A percentile compares a stretch with the other conserved stretches of the same genome.
Evolutionary conservation across 2,888 invertebrate genomes (phyloP).

Genomic region (Venustoraphidia nigricollis): DNA sequence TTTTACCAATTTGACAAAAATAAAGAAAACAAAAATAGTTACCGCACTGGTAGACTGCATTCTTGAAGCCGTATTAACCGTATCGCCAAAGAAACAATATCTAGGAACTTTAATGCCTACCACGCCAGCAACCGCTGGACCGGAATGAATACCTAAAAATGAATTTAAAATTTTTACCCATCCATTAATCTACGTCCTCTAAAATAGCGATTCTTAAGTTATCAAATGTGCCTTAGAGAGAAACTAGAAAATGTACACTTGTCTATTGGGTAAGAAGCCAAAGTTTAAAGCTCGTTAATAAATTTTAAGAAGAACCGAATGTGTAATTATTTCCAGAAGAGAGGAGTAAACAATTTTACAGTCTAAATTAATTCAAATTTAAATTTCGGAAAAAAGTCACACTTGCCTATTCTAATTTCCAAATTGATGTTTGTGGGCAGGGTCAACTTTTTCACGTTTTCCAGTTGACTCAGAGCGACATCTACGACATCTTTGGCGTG

Average conservation of each 20-base stretch:
- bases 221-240: too few species aligned
- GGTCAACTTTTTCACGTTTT: constrained; percentile 48
- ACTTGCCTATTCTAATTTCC: constrained; percentile 45
- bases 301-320: too few species aligned
- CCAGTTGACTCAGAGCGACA: constrained; percentile 58
- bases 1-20: background rate
- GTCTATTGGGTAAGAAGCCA: too few species aligned
- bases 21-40: constrained; percentile 10
- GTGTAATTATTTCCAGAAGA: too few species aligned
- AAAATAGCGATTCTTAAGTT: background rate
- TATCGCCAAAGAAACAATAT: constrained; percentile 82
- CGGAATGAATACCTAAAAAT: constrained; percentile 59
- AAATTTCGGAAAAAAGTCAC: too few species aligned
- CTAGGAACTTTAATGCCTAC: constrained; percentile 72
- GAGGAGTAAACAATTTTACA: too few species aligned
- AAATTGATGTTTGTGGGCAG: constrained; percentile 40
- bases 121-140: constrained; percentile 77
- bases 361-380: too few species aligned
- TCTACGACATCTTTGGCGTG: constrained; percentile 69
- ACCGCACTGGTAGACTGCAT: constrained; percentile 63
- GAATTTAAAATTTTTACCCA: constrained; percentile 1
- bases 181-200: background rate
- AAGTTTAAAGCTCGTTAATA: too few species aligned
- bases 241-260: too few species aligned
- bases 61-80: constrained; percentile 80